Evolutionary conservation across 2,888 invertebrate genomes (phyloP).

Genomic region (Polymixis lichenea): DNA sequence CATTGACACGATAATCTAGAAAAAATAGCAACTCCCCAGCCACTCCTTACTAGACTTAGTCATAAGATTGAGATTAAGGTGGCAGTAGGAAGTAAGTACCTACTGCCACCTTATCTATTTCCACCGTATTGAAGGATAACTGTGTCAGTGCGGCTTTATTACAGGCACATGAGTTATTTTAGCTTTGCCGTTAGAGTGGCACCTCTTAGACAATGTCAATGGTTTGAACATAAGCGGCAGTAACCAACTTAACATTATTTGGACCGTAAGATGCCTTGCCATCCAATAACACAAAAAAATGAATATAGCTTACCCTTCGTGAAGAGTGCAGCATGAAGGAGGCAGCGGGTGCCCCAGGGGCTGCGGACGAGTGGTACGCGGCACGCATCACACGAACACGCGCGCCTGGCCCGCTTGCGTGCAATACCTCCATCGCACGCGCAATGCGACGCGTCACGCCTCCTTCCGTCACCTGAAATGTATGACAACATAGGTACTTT

Average conservation of each 20-base stretch:
- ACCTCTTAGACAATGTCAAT: background rate
- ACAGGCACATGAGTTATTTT: background rate
- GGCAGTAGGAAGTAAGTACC: background rate
- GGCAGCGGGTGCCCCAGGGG: conserved; percentile 83
- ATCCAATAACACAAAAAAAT: background rate
- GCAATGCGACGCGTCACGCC: conserved; percentile 89
- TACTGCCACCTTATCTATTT: conserved; percentile 2
- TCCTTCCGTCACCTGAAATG: conserved; percentile 84
- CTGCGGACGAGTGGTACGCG: conserved; percentile 86
- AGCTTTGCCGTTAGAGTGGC: background rate
- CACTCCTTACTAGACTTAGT: conserved; percentile 41
- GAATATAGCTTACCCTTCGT: conserved; percentile 76
- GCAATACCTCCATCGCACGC: conserved; percentile 92
- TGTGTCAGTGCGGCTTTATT: background rate
- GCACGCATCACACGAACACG: conserved; percentile 93
- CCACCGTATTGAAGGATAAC: background rate
- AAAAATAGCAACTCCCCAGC: conserved; percentile 10
- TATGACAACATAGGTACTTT: conserved; percentile 11
- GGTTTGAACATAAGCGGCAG: background rate
- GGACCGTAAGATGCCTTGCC: background rate
- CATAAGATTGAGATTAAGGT: conserved; percentile 10
- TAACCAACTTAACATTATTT: background rate
- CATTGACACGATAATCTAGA: conserved; percentile 39
- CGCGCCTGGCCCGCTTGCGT: conserved; percentile 92
- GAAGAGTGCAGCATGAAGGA: conserved; percentile 87